These are phyloP conservation scores for Hippocampus guttulatus DNA, from an alignment of 2,113 vertebrate species.

Conservation along the genomic window DNA sequence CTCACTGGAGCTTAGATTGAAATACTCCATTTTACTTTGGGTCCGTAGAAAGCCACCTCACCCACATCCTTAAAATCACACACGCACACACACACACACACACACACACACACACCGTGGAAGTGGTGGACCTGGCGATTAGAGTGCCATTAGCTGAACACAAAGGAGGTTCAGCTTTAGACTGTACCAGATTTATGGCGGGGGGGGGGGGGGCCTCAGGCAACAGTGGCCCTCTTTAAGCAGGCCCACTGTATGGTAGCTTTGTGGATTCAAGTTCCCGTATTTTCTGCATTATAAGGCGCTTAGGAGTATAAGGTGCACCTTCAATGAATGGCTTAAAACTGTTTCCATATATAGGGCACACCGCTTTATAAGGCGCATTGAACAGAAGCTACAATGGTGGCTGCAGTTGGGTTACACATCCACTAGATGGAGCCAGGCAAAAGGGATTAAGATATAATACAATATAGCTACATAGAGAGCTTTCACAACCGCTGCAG, in stretches of 20 bases:
- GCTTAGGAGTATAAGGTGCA: too few relatives aligned
- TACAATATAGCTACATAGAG: too few relatives aligned
- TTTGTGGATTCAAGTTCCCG: conserved; percentile 36
- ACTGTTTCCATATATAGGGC: too few relatives aligned
- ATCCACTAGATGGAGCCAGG: too few relatives aligned
- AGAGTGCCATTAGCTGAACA: conserved; percentile 57
- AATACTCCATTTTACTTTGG: conserved; percentile 27
- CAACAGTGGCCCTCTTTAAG: conserved; percentile 64
- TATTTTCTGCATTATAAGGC: too few relatives aligned
- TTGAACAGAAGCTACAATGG: too few relatives aligned
- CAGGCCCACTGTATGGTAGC: conserved; percentile 57
- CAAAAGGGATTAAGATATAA: too few relatives aligned
- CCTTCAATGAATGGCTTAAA: too few relatives aligned
- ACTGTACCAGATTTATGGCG: conserved; percentile 65
- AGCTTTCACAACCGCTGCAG: too few relatives aligned
- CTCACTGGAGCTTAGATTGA: conserved; percentile 50
- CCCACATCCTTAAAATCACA: neutral
- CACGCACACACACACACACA: too few relatives aligned
- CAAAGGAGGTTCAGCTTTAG: conserved; percentile 52
- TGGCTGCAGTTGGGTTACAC: too few relatives aligned
- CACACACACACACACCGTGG: conserved; percentile 25
- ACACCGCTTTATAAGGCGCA: too few relatives aligned
- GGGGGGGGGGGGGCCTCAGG: conserved; percentile 47
- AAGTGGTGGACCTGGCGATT: conserved; percentile 51
- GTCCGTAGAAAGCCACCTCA: conserved; percentile 18